Evolutionary conservation across 1,140 invertebrate species (phyloP).

Genomic region (Temnothorax curvispinosus): DNA sequence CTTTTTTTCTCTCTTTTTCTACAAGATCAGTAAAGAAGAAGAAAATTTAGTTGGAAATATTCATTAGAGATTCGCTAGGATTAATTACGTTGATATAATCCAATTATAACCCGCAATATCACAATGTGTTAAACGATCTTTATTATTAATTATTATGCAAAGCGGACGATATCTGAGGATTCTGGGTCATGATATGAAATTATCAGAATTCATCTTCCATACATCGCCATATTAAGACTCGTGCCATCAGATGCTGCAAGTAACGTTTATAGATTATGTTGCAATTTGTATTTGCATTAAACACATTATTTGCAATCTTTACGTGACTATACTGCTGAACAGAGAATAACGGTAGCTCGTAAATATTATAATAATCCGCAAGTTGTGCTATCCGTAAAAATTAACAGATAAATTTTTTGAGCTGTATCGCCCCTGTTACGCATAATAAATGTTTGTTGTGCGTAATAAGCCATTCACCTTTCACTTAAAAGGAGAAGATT

Average conservation of each 20-base stretch:
- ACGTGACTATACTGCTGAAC: not conserved
- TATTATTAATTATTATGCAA: not conserved
- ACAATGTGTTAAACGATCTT: not conserved
- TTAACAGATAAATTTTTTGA: constrained; percentile 21
- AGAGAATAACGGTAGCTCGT: not conserved
- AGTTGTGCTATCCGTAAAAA: constrained; percentile 3
- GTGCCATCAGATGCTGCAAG: constrained; percentile 9
- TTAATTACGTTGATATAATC: not conserved
- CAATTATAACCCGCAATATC: not conserved
- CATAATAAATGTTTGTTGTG: constrained; percentile 39
- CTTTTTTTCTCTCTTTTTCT: not conserved
- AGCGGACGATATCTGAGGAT: constrained; percentile 27
- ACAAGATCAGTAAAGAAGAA: not conserved
- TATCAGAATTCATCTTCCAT: constrained; percentile 44
- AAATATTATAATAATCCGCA: not conserved
- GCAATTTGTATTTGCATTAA: not conserved
- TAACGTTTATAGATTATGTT: constrained; percentile 24
- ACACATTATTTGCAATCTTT: not conserved
- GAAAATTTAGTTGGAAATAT: not conserved
- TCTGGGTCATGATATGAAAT: constrained; percentile 34
- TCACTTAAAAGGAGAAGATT: constrained; percentile 30
- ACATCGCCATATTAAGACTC: constrained; percentile 1
- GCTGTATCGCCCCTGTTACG: not conserved
- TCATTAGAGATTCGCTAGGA: not conserved
- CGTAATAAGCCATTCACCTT: constrained; percentile 46